Evolutionary conservation across 2,888 invertebrate species (phyloP).

Genomic region (Schizaphis graminum): DNA sequence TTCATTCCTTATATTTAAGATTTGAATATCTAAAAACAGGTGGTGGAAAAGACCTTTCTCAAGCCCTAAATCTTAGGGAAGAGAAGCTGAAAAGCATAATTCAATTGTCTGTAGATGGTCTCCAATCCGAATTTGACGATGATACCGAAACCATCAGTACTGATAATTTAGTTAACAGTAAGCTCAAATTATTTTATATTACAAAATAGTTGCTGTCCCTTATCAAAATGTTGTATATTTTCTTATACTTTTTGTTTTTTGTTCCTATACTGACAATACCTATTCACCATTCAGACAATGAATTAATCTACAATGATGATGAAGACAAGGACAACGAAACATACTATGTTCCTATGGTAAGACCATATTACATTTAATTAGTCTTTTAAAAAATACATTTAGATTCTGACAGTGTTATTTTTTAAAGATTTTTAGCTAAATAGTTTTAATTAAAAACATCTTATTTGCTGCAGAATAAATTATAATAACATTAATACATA

Average conservation of each 20-base stretch:
- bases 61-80: not conserved
- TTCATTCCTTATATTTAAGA: conserved; percentile 12
- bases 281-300: not conserved
- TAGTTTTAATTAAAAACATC: not conserved
- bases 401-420: not conserved
- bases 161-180: not conserved
- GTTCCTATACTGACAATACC: conserved; percentile 9
- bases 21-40: conserved; percentile 18
- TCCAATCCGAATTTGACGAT: not conserved
- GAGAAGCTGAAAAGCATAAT: not conserved
- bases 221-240: not conserved
- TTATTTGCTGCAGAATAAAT: not conserved
- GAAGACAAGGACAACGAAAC: not conserved
- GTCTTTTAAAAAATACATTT: not conserved
- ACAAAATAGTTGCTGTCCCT: not conserved
- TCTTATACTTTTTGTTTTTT: not conserved
- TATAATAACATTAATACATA: too few relatives aligned
- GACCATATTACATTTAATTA: conserved; percentile 11
- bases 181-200: not conserved
- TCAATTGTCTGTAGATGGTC: conserved; percentile 14
- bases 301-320: conserved; percentile 6
- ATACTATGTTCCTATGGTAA: conserved; percentile 28
- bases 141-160: not conserved
- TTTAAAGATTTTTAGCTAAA: not conserved
- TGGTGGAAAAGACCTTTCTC: not conserved